Conservation (phyloP, 2,888 invertebrate genomes). For the Perithous albicinctus region DNA sequence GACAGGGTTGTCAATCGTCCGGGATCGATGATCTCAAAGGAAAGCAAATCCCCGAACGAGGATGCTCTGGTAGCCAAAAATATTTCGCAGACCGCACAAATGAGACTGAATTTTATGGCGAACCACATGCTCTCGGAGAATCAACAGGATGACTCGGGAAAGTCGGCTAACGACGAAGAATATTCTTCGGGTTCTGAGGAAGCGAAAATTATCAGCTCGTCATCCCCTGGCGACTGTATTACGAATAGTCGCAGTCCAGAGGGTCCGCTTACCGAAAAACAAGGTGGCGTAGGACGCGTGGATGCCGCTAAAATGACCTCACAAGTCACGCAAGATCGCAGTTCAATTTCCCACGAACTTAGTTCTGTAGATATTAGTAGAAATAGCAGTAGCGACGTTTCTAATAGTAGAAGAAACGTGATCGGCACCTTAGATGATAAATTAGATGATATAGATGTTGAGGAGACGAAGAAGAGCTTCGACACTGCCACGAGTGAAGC, state of each 20-base stretch:
- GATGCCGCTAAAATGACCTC: conserved; percentile 27
- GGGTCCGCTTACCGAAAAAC: conserved; percentile 20
- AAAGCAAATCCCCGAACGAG: not conserved
- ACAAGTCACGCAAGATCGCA: not conserved
- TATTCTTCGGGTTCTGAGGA: not conserved
- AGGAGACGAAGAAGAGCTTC: conserved; percentile 37
- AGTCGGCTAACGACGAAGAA: conserved; percentile 19
- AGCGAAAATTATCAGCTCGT: conserved; percentile 64
- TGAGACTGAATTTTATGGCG: conserved; percentile 84
- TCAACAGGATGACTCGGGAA: conserved; percentile 52
- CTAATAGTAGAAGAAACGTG: not conserved
- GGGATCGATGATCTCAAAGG: not conserved
- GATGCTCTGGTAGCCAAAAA: conserved; percentile 71
- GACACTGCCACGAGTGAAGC: conserved; percentile 57
- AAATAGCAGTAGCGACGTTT: conserved; percentile 32
- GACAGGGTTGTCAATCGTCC: conserved; percentile 18
- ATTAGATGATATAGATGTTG: conserved; percentile 70
- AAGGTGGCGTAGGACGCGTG: conserved; percentile 38
- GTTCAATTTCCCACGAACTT: conserved; percentile 9
- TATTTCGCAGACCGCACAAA: conserved; percentile 77
- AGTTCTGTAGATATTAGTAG: conserved; percentile 64
- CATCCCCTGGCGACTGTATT: conserved; percentile 85
- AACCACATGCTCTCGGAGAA: conserved; percentile 81
- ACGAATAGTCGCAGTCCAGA: conserved; percentile 40
- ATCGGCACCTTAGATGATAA: conserved; percentile 75